phyloP scores from a whole-genome alignment of 92 coral and sea anemone genomes.

The Metridium senile region DNA sequence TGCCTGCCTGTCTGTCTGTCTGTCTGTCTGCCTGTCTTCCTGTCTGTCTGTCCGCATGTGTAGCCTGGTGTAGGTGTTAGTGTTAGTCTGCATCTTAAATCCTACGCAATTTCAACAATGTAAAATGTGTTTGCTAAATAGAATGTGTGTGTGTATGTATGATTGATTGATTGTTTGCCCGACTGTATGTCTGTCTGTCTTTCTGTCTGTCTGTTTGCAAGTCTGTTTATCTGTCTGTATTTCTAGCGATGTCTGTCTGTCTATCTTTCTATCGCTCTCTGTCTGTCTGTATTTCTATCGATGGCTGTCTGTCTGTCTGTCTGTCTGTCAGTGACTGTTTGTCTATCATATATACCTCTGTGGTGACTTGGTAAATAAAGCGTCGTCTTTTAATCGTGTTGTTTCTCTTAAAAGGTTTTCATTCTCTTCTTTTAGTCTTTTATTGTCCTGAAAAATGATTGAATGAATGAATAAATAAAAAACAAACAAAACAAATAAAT shows the following conservation, averaged over 20 bases:
- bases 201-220: too few species aligned
- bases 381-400: constrained; percentile 80
- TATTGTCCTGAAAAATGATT: constrained; percentile 68
- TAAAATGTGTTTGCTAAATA: too few species aligned
- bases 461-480: too few species aligned
- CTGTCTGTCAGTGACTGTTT: not conserved
- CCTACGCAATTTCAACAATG: too few species aligned
- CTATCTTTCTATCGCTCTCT: not conserved
- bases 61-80: too few species aligned
- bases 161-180: not conserved
- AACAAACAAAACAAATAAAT: too few species aligned
- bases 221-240: not conserved
- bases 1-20: too few species aligned
- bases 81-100: too few species aligned
- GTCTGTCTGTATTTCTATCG: not conserved
- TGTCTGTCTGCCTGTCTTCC: too few species aligned
- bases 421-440: constrained; percentile 75
- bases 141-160: not conserved
- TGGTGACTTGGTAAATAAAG: constrained; percentile 87
- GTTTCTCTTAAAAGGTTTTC: constrained; percentile 64
- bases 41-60: too few species aligned
- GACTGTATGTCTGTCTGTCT: too few species aligned
- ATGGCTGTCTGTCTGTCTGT: not conserved
- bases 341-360: constrained; percentile 63
- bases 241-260: not conserved